These are phyloP conservation scores for Chrysolina americana DNA, from an alignment of 2,888 invertebrate species.

Conservation along the genomic window DNA sequence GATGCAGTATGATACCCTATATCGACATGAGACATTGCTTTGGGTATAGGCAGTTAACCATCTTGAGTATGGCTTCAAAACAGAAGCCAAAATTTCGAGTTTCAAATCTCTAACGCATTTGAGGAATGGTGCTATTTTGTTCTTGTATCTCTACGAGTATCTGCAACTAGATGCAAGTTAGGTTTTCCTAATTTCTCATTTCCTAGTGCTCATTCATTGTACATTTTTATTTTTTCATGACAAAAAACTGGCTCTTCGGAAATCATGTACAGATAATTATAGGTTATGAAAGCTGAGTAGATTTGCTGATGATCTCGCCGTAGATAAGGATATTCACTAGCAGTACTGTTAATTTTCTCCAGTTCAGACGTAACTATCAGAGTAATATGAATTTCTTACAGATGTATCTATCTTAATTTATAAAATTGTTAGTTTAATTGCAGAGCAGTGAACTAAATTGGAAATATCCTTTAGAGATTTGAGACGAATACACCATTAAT, in stretches of 20 bases:
- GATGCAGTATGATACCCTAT: too few relatives aligned
- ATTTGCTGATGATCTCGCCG: constrained; percentile 40
- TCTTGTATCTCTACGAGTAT: background rate
- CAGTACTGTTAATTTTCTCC: constrained; percentile 13
- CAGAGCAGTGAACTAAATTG: too few relatives aligned
- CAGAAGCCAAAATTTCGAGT: too few relatives aligned
- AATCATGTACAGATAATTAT: constrained; percentile 43
- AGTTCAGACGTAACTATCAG: background rate
- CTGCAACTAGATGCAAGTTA: background rate
- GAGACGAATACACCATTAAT: too few relatives aligned
- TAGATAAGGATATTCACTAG: constrained; percentile 21
- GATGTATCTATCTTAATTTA: background rate
- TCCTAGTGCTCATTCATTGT: constrained; percentile 43
- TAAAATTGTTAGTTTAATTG: constrained; percentile 3
- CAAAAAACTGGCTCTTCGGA: constrained; percentile 39
- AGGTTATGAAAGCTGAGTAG: constrained; percentile 39
- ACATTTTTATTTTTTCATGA: constrained; percentile 38
- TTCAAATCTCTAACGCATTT: too few relatives aligned
- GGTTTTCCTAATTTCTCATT: constrained; percentile 17
- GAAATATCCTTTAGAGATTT: too few relatives aligned
- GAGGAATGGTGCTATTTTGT: background rate
- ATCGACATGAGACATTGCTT: too few relatives aligned
- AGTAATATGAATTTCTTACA: background rate
- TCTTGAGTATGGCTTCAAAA: too few relatives aligned
- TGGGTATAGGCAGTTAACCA: too few relatives aligned